Evolutionary conservation across 2,888 invertebrate species (phyloP), one percentile per base, ranked within the genome.

Genomic region (Harmothoe impar): DNA sequence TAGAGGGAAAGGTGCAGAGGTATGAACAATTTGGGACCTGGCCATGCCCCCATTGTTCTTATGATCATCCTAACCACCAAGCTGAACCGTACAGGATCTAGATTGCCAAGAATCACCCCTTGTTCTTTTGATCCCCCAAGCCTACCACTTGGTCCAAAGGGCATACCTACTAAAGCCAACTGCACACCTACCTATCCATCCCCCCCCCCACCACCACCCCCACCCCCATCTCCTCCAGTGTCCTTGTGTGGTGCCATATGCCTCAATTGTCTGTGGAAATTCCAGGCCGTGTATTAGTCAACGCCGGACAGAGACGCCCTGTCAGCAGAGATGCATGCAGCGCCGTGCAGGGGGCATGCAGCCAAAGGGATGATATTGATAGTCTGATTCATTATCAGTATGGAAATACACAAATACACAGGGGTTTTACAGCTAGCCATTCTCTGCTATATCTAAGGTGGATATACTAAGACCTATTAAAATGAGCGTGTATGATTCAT

Each of bases 41-140:
- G 77, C 20, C 31, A 77, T 77, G 77, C 77, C 29, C 29, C 77
- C 25, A 77, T 77, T 77, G 77, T 77, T 31, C 77, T n/a, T 62
- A n/a, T 62, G 62, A n/a, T 25, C 31, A 77, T 17, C 20, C 17
- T 31, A 77, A 43, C 43, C 43, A 43, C 43, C 43, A 43, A 43
- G 43, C 1, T 25, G 7, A 77, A 77, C 25, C 77, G 25, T 25
- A 62, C 25, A 62, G 43, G 43, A 43, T 43, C 43, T 43, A 43
- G 43, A 43, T 43, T 43, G 43, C 43, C 43, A 43, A 43, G 43
- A 43, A 43, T 43, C 43, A 43, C 43, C 43, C 10, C 43, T 43
- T 43, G 10, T 43, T 43, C 43, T 43, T 43, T 43, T 43, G 43
- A 43, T 43, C 43, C 43, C 43, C 43, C 43, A 43, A 43, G 43